phyloP scores from a whole-genome alignment of 2,797 vertebrate species.

The Galago senegalensis region DNA sequence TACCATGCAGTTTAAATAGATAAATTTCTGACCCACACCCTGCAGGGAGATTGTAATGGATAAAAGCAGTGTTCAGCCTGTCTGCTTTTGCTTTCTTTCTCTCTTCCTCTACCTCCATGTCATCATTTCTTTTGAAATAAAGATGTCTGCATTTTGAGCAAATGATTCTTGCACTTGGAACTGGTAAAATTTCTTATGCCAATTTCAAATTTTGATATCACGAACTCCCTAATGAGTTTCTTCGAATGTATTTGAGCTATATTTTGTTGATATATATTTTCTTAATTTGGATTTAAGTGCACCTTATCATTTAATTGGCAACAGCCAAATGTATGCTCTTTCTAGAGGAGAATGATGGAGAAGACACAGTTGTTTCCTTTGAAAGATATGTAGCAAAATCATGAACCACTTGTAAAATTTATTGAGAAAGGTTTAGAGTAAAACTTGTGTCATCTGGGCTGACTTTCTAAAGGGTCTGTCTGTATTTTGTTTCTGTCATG shows the following conservation, averaged over 20 bases:
- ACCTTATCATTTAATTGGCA: not conserved
- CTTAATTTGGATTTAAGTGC: not conserved
- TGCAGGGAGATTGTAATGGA: not conserved
- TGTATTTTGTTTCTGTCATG: not conserved
- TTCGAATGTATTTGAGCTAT: not conserved
- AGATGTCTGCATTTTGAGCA: conserved; percentile 1
- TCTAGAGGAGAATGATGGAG: not conserved
- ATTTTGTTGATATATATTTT: not conserved
- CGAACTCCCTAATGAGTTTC: not conserved
- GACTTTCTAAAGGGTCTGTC: not conserved
- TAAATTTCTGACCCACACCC: conserved; percentile 3
- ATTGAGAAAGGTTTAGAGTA: not conserved
- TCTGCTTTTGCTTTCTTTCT: not conserved
- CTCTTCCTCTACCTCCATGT: not conserved
- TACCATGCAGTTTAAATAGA: conserved; percentile 25
- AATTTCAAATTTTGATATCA: conserved; percentile 24
- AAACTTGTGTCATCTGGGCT: not conserved
- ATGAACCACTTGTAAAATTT: not conserved
- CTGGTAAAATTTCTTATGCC: not conserved
- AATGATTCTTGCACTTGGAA: conserved; percentile 32
- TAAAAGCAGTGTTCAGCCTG: not conserved
- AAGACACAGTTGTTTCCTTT: not conserved
- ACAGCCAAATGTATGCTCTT: not conserved
- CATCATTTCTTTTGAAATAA: not conserved
- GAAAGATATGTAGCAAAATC: not conserved